Evolutionary conservation across 2,888 invertebrate species (phyloP).

Genomic region (Ametastegia equiseti): DNA sequence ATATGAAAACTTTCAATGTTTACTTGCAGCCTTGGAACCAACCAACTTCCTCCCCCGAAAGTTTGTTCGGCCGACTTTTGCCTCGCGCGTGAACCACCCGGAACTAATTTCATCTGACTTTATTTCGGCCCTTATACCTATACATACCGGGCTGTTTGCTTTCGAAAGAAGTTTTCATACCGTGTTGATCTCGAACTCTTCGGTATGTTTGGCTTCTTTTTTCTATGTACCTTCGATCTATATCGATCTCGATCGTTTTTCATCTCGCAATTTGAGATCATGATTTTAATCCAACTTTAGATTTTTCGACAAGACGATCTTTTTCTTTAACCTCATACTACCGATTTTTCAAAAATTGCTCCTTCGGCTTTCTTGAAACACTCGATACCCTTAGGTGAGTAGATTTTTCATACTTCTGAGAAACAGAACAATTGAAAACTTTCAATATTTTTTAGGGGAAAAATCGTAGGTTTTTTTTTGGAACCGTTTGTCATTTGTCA

Average conservation of each 20-base stretch:
- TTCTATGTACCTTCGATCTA: not conserved
- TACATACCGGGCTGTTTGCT: not conserved
- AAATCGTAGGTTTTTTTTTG: too few species aligned
- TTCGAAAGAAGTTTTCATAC: not conserved
- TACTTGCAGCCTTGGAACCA: not conserved
- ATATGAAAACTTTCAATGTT: conserved; percentile 36
- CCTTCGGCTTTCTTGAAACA: too few species aligned
- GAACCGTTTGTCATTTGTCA: too few species aligned
- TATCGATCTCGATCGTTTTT: not conserved
- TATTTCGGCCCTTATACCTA: not conserved
- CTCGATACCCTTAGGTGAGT: too few species aligned
- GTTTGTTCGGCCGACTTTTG: not conserved
- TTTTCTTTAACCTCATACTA: too few species aligned
- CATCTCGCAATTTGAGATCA: too few species aligned
- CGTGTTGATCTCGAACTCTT: not conserved
- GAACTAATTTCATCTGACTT: not conserved
- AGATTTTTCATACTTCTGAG: too few species aligned
- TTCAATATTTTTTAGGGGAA: too few species aligned
- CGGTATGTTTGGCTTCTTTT: not conserved
- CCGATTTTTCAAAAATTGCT: too few species aligned
- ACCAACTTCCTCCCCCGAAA: not conserved
- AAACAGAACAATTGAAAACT: too few species aligned
- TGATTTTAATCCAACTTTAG: too few species aligned
- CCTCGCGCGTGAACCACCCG: not conserved
- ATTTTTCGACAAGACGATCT: too few species aligned